Percentiles rank a stretch among this genome's conserved stretches.
These are phyloP conservation scores for Podarcis cretensis DNA, from an alignment of 2,113 vertebrate species.

Conservation along the genomic window DNA sequence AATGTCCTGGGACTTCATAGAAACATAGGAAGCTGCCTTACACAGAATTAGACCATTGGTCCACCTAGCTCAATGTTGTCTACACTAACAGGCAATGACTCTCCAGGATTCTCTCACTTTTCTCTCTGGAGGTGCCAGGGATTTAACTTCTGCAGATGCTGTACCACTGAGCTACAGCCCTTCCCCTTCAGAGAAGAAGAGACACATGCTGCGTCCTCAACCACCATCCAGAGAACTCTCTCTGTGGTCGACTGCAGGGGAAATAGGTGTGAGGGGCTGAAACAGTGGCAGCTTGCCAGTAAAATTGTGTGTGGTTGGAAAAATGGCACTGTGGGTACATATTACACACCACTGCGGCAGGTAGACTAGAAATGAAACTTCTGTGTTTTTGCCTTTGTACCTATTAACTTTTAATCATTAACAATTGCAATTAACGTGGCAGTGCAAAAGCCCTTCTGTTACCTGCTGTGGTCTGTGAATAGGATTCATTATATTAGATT, in stretches of 20 bases:
- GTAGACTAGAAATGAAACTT: background rate
- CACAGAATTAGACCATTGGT: too few species aligned
- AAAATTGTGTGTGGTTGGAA: background rate
- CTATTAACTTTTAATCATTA: conserved; percentile 5
- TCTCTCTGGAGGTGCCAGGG: too few species aligned
- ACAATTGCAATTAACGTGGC: background rate
- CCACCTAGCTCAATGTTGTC: too few species aligned
- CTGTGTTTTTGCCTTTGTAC: background rate
- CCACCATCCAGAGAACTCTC: background rate
- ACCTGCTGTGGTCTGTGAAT: background rate
- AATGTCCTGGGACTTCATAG: too few species aligned
- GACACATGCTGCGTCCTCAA: background rate
- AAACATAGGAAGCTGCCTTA: too few species aligned
- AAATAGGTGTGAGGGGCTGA: background rate
- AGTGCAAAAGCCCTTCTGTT: background rate
- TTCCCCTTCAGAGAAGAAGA: background rate
- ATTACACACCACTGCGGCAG: background rate
- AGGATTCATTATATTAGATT: conserved; percentile 5
- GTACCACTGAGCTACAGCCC: too few species aligned
- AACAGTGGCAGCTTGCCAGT: background rate
- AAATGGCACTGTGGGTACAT: background rate
- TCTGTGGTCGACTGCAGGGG: background rate
- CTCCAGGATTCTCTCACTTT: too few species aligned
- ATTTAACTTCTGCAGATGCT: too few species aligned
- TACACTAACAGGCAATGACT: too few species aligned